These are phyloP conservation scores for Bombus pyrosoma DNA, from an alignment of 1,140 invertebrate species.

Conservation along the genomic window DNA sequence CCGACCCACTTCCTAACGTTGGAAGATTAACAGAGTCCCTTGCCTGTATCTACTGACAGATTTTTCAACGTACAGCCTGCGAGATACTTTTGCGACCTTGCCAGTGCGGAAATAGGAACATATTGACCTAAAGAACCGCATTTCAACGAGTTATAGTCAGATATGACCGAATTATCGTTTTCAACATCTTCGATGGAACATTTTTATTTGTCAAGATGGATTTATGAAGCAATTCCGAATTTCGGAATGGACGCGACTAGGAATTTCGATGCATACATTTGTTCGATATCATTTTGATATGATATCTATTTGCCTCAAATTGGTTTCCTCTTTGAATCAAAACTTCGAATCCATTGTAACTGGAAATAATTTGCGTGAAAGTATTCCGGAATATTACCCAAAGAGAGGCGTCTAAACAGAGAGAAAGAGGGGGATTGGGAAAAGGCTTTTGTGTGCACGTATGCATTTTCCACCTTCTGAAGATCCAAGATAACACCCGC, in stretches of 20 bases:
- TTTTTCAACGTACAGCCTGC: conserved; percentile 60
- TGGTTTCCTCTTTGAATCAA: too few relatives aligned
- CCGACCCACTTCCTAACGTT: conserved; percentile 70
- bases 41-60: conserved; percentile 51
- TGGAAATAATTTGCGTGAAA: conserved; percentile 12
- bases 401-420: too few relatives aligned
- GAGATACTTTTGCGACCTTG: conserved; percentile 45
- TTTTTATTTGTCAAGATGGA: too few relatives aligned
- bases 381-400: neutral
- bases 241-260: neutral
- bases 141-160: neutral
- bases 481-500: neutral
- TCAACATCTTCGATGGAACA: neutral
- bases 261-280: neutral
- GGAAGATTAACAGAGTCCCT: conserved; percentile 67
- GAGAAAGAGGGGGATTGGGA: neutral
- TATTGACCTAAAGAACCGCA: neutral
- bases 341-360: neutral
- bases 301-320: neutral
- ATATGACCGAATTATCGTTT: neutral
- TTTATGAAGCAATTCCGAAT: too few relatives aligned
- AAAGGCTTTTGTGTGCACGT: conserved; percentile 17
- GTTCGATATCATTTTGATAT: neutral
- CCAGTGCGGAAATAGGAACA: conserved; percentile 9
- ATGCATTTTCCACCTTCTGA: conserved; percentile 16